Evolutionary conservation across 1,140 invertebrate genomes (phyloP).

Genomic region (Bombus superbus): DNA sequence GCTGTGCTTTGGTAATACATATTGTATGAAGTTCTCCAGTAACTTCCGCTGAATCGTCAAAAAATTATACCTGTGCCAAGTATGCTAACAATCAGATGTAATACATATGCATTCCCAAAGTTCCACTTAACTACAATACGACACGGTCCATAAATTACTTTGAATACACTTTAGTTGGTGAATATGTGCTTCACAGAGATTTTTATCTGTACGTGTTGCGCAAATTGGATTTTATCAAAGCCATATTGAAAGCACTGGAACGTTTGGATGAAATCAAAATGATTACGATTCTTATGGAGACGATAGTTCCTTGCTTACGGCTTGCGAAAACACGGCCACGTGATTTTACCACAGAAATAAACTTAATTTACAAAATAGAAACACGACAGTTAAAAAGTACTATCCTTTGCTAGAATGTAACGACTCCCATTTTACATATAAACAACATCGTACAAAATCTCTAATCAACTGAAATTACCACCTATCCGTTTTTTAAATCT

Average conservation of each 20-base stretch:
- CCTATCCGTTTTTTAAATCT: neutral
- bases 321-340: neutral
- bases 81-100: neutral
- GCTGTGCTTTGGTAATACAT: neutral
- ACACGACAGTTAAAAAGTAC: neutral
- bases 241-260: neutral
- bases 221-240: neutral
- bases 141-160: constrained; percentile 27
- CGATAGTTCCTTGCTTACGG: too few relatives aligned
- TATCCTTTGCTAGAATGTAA: neutral
- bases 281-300: too few relatives aligned
- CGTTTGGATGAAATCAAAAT: neutral
- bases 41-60: constrained; percentile 27
- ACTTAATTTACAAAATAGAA: neutral
- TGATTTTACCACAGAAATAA: neutral
- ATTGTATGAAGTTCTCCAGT: neutral
- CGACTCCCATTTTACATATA: neutral
- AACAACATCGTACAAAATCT: neutral
- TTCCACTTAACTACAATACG: neutral
- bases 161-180: neutral
- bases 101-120: neutral
- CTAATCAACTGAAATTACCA: neutral
- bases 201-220: neutral
- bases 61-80: neutral
- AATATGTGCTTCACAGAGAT: neutral